Evolutionary conservation across 2,113 vertebrate species (phyloP), one percentile per base, ranked within the genome.

Genomic region (Noturus placidus): DNA sequence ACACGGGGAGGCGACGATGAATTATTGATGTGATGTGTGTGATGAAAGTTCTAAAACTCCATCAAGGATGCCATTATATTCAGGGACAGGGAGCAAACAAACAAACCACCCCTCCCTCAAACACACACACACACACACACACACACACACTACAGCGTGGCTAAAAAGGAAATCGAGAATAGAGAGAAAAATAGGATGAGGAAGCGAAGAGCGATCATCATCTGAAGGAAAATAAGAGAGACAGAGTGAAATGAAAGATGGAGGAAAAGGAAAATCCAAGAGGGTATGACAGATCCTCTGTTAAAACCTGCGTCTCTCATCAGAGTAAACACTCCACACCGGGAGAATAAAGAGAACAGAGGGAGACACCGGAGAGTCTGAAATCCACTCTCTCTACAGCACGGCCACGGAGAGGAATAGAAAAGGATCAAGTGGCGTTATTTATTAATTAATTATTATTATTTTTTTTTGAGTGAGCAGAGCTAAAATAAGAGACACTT

Each of bases 1-100:
- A 85, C 89, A 30, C 7, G 74, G 86, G 86, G 87, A 87, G 50
- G 87, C 65, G 56, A 81, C 59, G 11, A 84, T 91, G 91, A 91
- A 91, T 91, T 90, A 90, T 90, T 89, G 89, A 91, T 91, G 88
- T 57, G 76, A 88, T 90, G 84, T 81, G 82, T 85, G 88, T 89
- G 87, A 91, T 89, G 87, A 88, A 89, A 89, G 86, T 88, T 85
- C 72, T 69, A 83, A 74, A 65, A 82, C 56, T 80, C 38, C 79
- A 90, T 83, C 63, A 61, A 87, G 86, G 86, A 83, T 76, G 81
- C 81, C 85, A 89, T 89, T 90, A 90, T 87, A 86, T 54, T 42
- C 22, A 42, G 76, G 79, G 59, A 14, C 15, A 79, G 57, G 83
- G 83, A 90, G 79, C 72, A 90, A 91, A 88, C 88, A 90, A 79